phyloP scores from a whole-genome alignment of 1,140 invertebrate species.

The Brachionus calyciflorus region DNA sequence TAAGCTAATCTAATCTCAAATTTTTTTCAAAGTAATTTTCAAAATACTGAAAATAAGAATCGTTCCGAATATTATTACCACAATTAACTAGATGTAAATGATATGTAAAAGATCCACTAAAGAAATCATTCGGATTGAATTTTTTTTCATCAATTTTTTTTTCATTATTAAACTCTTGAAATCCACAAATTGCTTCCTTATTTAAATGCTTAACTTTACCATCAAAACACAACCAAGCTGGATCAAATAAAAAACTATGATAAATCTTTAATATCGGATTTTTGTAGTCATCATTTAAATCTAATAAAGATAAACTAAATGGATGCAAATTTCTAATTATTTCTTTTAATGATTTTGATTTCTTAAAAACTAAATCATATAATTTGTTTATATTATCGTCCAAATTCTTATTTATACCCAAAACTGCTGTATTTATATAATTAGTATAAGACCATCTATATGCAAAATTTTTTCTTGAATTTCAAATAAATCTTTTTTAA shows the following conservation, averaged over 20 bases:
- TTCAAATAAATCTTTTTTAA: constrained; percentile 4
- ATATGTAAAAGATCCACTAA: constrained; percentile 37
- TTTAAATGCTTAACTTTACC: not conserved
- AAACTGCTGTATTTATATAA: constrained; percentile 14
- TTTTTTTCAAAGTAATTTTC: constrained; percentile 1
- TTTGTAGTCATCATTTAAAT: no score
- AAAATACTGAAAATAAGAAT: constrained; percentile 17
- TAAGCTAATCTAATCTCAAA: not conserved
- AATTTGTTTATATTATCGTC: not conserved
- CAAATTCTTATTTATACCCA: constrained; percentile 32
- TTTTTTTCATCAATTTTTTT: not conserved
- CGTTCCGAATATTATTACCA: constrained; percentile 1
- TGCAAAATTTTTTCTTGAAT: not conserved
- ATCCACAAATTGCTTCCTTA: constrained; percentile 12
- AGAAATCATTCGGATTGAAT: not conserved
- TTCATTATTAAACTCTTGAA: constrained; percentile 26
- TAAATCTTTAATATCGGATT: not conserved
- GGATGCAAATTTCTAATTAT: not conserved
- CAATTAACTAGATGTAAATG: constrained; percentile 34
- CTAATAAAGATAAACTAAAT: not conserved
- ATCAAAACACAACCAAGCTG: constrained; percentile 34
- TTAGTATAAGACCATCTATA: constrained; percentile 37
- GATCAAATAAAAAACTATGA: constrained; percentile 40
- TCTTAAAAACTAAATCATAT: constrained; percentile 16
- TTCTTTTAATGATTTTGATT: not conserved